Evolutionary conservation across 2,113 vertebrate species (phyloP), one percentile per base, ranked within the genome.

Genomic region (Cichladusa arquata): DNA sequence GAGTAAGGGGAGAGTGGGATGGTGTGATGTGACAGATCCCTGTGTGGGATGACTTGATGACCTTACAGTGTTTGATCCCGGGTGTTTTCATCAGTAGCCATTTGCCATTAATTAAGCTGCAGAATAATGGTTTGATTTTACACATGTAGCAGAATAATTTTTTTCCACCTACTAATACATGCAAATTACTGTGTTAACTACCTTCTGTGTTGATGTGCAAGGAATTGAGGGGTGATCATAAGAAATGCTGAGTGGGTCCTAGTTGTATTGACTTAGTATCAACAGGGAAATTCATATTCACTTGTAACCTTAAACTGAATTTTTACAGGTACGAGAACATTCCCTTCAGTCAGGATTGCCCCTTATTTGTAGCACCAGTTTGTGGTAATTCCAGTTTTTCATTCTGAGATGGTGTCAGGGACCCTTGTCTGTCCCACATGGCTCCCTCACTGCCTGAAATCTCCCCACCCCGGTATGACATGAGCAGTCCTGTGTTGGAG

Each of bases 401-500:
- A 0, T 44, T 50, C 33, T 60, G 5, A 29, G 74, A 7, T 42
- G 40, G 40, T 85, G 24, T 47, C 38, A 24, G 33, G 57, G n/a
- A 11, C 14, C 2, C 4, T 29, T n/a, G 11, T 6, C 13, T 5
- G 2, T 28, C 53, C 24, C 23, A 4, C 4, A 0, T 0, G 0
- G 31, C 26, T 80, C 88, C 70, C 29, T 70, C 0, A 0, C 54
- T 1, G 9, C 36, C 36, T 64, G 70, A n/a, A 69, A 57, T 60
- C 45, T 86, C 45, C 24, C 31, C 11, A 9, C 16, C 36, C n/a
- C 22, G 9, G 17, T 14, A 1, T 6, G 64, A 45, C 38, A 23
- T 0, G 0, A 61, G 84, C 53, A 45, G 19, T 66, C 19, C 42
- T 51, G 60, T 13, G 3, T 1, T 45, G 73, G 60, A 12, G 65